phyloP scores from a whole-genome alignment of 2,113 vertebrate species.

The Mormyrus lacerda region DNA sequence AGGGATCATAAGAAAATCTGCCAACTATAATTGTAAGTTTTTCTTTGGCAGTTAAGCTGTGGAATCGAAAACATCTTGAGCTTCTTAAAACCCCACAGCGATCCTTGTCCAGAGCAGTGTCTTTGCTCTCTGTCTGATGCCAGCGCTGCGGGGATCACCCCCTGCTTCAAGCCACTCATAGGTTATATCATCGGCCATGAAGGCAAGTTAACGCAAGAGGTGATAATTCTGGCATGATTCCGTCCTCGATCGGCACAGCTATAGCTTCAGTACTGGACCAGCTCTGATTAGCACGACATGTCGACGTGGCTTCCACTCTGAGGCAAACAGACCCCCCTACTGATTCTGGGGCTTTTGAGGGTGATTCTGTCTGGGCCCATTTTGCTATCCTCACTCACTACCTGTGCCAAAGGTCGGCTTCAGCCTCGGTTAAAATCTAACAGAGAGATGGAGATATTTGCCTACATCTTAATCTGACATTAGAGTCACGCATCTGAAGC shows the following conservation, averaged over 20 bases:
- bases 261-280: background rate
- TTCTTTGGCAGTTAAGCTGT: background rate
- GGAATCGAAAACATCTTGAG: background rate
- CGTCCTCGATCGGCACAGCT: background rate
- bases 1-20: background rate
- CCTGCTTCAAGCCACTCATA: background rate
- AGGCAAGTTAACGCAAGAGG: background rate
- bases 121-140: background rate
- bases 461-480: background rate
- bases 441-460: background rate
- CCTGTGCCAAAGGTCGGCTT: background rate
- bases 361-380: background rate
- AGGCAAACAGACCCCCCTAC: background rate
- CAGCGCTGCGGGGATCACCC: background rate
- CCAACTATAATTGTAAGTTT: background rate
- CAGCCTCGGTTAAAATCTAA: background rate
- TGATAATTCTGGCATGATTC: background rate
- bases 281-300: background rate
- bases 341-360: background rate
- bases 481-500: background rate
- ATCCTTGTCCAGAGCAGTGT: background rate
- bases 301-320: background rate
- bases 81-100: background rate
- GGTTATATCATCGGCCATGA: background rate
- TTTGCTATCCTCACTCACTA: background rate